These are phyloP conservation scores for Melanotaenia pygmaea DNA, from an alignment of 2,797 vertebrate species.

Conservation along the genomic window DNA sequence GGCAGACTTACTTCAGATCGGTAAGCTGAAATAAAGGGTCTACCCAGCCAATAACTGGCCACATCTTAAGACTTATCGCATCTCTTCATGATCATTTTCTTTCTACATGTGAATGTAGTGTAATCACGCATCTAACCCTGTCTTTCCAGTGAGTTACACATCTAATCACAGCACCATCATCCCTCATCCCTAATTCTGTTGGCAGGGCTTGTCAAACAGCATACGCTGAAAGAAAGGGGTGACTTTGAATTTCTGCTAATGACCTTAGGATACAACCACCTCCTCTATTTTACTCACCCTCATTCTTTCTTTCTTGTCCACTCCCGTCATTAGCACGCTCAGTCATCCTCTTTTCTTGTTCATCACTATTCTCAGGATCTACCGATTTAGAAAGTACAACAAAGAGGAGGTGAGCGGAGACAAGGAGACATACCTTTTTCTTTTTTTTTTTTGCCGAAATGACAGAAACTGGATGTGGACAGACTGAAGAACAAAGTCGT, in stretches of 20 bases:
- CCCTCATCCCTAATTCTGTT: conserved; percentile 75
- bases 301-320: conserved; percentile 56
- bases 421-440: not conserved
- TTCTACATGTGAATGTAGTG: conserved; percentile 12
- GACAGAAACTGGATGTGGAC: not conserved
- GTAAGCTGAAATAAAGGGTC: conserved; percentile 44
- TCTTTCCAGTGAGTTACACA: conserved; percentile 71
- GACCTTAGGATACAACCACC: conserved; percentile 75
- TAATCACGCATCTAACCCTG: conserved; percentile 40
- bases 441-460: not conserved
- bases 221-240: conserved; percentile 74
- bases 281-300: conserved; percentile 54
- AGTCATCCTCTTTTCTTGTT: conserved; percentile 37
- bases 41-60: conserved; percentile 53
- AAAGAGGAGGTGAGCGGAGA: not conserved
- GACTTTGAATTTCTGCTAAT: conserved; percentile 84
- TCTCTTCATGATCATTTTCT: conserved; percentile 21
- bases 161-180: conserved; percentile 78
- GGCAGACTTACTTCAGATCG: conserved; percentile 30
- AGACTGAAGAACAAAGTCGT: not conserved
- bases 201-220: conserved; percentile 80
- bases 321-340: conserved; percentile 56
- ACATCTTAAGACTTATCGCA: conserved; percentile 48
- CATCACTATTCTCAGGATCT: conserved; percentile 13
- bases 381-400: conserved; percentile 34